Evolutionary conservation across 2,888 invertebrate species (phyloP).

Genomic region (Apeira syringaria): DNA sequence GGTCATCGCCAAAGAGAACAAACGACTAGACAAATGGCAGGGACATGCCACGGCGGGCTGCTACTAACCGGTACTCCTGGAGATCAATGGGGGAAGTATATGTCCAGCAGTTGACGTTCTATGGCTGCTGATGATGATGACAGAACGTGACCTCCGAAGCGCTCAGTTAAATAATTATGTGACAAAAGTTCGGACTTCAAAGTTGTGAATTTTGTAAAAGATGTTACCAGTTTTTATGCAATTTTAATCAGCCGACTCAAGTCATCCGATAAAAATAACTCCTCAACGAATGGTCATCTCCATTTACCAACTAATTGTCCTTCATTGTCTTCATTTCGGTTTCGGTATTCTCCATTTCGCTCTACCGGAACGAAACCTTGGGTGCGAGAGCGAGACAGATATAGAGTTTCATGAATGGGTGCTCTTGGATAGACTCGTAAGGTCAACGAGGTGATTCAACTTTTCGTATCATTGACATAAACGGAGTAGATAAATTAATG

Average conservation of each 20-base stretch:
- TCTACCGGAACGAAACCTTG: slow-evolving; percentile 21
- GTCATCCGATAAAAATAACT: slow-evolving; percentile 10
- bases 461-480: slow-evolving; percentile 40
- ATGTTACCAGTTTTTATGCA: not conserved
- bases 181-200: too few species aligned
- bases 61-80: too few species aligned
- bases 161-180: too few species aligned
- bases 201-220: too few species aligned
- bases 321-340: slow-evolving; percentile 54
- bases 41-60: too few species aligned
- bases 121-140: too few species aligned
- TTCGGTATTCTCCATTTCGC: slow-evolving; percentile 34
- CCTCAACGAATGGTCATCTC: slow-evolving; percentile 11
- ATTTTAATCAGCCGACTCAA: not conserved
- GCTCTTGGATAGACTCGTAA: slow-evolving; percentile 60
- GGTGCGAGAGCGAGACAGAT: slow-evolving; percentile 38
- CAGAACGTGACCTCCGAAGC: too few species aligned
- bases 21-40: too few species aligned
- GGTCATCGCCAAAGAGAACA: too few species aligned
- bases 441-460: slow-evolving; percentile 74
- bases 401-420: slow-evolving; percentile 57
- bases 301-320: slow-evolving; percentile 44
- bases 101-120: too few species aligned
- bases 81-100: too few species aligned
- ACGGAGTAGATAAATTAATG: slow-evolving; percentile 35